These are phyloP conservation scores for Biston betularia DNA, from an alignment of 2,888 invertebrate genomes.

Conservation along the genomic window DNA sequence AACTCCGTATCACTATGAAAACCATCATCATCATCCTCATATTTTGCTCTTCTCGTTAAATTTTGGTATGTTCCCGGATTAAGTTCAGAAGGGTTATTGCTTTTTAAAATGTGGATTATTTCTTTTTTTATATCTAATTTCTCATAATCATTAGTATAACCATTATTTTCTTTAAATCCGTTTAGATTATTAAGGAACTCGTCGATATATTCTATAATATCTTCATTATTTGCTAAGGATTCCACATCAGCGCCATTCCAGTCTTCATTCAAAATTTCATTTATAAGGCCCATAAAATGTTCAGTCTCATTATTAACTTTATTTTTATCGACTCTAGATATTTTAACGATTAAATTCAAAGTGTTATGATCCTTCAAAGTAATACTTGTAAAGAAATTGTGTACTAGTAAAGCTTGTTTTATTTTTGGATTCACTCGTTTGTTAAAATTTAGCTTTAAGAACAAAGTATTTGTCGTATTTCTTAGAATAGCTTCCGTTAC, in stretches of 20 bases:
- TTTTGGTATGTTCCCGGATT: neutral
- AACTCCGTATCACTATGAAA: constrained; percentile 55
- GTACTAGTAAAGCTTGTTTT: constrained; percentile 10
- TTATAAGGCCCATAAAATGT: constrained; percentile 2
- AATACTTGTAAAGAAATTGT: constrained; percentile 10
- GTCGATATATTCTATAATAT: constrained; percentile 14
- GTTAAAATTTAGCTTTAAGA: constrained; percentile 4
- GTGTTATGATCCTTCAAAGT: constrained; percentile 16
- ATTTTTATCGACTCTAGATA: constrained; percentile 16
- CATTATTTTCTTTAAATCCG: constrained; percentile 9
- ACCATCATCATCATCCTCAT: constrained; percentile 33
- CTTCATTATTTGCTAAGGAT: constrained; percentile 4
- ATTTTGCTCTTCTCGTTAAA: neutral
- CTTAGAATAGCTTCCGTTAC: neutral
- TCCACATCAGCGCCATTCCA: neutral
- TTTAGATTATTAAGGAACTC: constrained; percentile 6
- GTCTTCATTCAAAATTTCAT: constrained; percentile 18
- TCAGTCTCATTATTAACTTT: constrained; percentile 11
- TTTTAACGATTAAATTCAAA: constrained; percentile 8
- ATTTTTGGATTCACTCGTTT: constrained; percentile 6
- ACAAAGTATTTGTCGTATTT: constrained; percentile 10
- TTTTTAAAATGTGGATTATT: constrained; percentile 7
- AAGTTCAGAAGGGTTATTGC: constrained; percentile 2
- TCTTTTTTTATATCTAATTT: constrained; percentile 10
- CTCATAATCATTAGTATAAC: neutral